These are phyloP conservation scores for Girardia tigrina DNA, from an alignment of 2,888 invertebrate genomes.

Conservation along the genomic window DNA sequence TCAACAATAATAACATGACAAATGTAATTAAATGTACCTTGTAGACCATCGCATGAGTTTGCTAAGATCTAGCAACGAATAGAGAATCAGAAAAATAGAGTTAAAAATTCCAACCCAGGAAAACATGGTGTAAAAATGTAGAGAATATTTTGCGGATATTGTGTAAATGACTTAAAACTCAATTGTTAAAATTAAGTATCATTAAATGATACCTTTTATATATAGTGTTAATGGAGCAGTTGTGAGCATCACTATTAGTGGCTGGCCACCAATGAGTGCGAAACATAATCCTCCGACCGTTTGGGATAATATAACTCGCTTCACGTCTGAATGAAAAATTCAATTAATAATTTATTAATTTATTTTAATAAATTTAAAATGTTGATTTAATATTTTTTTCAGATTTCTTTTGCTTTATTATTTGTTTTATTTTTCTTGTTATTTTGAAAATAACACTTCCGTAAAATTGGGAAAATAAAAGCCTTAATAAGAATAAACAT, in stretches of 20 bases:
- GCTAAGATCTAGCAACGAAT: constrained; percentile 55
- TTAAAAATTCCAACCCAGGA: constrained; percentile 56
- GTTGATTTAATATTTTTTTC: no score
- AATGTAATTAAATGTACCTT: constrained; percentile 58
- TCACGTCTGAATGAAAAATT: constrained; percentile 52
- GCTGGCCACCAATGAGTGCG: constrained; percentile 55
- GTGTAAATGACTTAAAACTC: constrained; percentile 54
- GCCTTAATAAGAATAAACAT: no score
- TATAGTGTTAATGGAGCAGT: constrained; percentile 57
- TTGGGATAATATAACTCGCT: constrained; percentile 54
- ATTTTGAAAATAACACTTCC: no score
- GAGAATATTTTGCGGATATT: constrained; percentile 53
- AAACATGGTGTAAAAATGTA: constrained; percentile 56
- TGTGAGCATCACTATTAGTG: constrained; percentile 56
- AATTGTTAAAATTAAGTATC: neutral
- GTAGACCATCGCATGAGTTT: constrained; percentile 56
- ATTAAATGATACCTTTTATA: constrained; percentile 52
- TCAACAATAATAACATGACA: constrained; percentile 52
- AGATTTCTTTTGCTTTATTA: no score
- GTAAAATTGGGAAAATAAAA: no score
- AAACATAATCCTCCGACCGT: constrained; percentile 56
- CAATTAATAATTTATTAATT: no score
- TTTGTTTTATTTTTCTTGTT: no score
- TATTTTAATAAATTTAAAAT: no score
- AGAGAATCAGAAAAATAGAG: constrained; percentile 55